Conservation (phyloP, 2,888 invertebrate genomes). For the Boloria selene region DNA sequence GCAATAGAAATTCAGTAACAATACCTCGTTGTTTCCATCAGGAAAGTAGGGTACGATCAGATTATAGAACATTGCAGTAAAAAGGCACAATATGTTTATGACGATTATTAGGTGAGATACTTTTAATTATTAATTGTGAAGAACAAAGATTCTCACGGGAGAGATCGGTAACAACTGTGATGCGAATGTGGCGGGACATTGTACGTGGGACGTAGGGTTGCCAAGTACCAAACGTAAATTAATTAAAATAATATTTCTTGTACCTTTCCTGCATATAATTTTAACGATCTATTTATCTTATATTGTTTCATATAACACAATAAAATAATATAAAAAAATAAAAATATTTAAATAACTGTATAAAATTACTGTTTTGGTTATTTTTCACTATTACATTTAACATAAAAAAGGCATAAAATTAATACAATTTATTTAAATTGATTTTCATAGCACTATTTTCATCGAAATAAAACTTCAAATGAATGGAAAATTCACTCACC, state of each 20-base stretch:
- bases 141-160: conserved; percentile 35
- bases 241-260: neutral
- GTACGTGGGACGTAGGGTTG: conserved; percentile 27
- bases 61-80: conserved; percentile 58
- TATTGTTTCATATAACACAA: too few relatives aligned
- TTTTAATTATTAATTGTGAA: conserved; percentile 26
- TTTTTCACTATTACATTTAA: too few relatives aligned
- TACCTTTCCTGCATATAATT: neutral
- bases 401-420: too few relatives aligned
- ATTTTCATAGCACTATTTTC: too few relatives aligned
- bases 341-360: too few relatives aligned
- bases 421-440: too few relatives aligned
- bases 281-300: too few relatives aligned
- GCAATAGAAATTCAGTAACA: conserved; percentile 31
- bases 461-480: neutral
- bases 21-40: conserved; percentile 48
- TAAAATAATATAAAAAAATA: too few relatives aligned
- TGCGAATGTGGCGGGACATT: conserved; percentile 18
- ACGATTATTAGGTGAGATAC: conserved; percentile 27
- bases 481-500: conserved; percentile 46
- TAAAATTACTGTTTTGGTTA: too few relatives aligned
- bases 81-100: conserved; percentile 29
- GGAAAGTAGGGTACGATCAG: conserved; percentile 68
- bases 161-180: conserved; percentile 35
- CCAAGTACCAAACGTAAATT: neutral